Evolutionary conservation across 1,140 invertebrate genomes (phyloP), one percentile per base, ranked within the genome.

Genomic region (Pomacea maculata): DNA sequence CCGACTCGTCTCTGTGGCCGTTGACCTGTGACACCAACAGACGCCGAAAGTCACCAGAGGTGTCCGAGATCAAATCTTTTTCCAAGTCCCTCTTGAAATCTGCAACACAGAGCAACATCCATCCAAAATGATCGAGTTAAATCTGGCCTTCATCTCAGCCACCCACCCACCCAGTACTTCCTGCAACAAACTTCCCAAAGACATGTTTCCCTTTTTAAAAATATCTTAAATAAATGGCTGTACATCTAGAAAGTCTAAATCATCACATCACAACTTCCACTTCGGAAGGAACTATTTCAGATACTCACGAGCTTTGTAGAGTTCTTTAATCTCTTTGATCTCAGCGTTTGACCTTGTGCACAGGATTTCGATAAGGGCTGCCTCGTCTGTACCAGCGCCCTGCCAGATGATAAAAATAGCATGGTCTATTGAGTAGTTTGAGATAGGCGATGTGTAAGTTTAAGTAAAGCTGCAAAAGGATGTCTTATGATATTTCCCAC

Each of bases 21-120:
- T 82, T 90, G 34, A 86, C 85, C 21, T 92, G 64, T 92, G 86
- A 73, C n/a, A 99, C 95, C 73, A 98, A 93, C 11, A 99, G 92
- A 80, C 97, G 94, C 90, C 96, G 95, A 92, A 99, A 98, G 89
- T 96, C 94, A 1, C 97, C 97, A 11, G 96, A 97, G 29, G 97
- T 98, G 88, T 99, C 98, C 52, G 95, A 95, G 88, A 95, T 95
- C 76, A 99, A 92, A 87, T 98, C 97, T 11, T 94, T 94, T 89
- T 99, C 97, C 80, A 99, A 91, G 73, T 94, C 92, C 88, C 94
- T 95, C 82, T 94, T 94, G 91, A 96, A 99, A 84, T 97, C 95
- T 96, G 78, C 25, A 83, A 1, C 57, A 17, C 57, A 61, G 14
- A 57, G 1, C 15, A 4, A 45, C 34, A 45, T 45, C 34, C 34